phyloP scores from a whole-genome alignment of 2,113 vertebrate species.

The Elaphurus davidianus region DNA sequence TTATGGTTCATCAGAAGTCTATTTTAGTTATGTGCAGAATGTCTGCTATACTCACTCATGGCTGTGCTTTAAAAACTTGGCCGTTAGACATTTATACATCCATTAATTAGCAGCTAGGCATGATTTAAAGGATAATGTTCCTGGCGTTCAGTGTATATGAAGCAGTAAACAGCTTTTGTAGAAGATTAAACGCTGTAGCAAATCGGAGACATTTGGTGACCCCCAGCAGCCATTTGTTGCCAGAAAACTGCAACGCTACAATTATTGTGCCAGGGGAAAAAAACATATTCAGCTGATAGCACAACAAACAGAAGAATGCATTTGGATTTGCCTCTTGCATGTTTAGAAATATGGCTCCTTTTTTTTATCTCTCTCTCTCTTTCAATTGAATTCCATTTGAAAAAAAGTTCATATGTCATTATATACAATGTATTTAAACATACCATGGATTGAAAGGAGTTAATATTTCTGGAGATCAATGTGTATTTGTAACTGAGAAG shows the following conservation, averaged over 20 bases:
- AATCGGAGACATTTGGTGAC: constrained; percentile 77
- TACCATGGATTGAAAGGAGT: not conserved
- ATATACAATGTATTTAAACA: constrained; percentile 6
- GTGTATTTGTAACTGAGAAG: not conserved
- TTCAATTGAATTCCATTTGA: constrained; percentile 29
- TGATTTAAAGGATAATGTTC: constrained; percentile 72
- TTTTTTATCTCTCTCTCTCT: not conserved
- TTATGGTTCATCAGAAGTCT: constrained; percentile 54
- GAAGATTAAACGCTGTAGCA: constrained; percentile 67
- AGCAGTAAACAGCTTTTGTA: constrained; percentile 74
- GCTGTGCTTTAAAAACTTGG: constrained; percentile 59
- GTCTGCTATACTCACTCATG: constrained; percentile 51
- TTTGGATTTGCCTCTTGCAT: constrained; percentile 35
- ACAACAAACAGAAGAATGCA: constrained; percentile 64
- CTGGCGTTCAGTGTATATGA: constrained; percentile 54
- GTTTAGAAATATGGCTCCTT: constrained; percentile 39
- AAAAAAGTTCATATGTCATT: constrained; percentile 2
- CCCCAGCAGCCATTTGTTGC: constrained; percentile 65
- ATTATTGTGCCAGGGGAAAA: constrained; percentile 53
- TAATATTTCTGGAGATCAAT: not conserved
- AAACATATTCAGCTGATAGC: constrained; percentile 53
- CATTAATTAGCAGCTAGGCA: constrained; percentile 76
- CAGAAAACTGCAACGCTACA: constrained; percentile 65
- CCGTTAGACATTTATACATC: constrained; percentile 70
- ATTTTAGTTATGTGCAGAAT: constrained; percentile 49